Base-by-base conservation (phyloP, 2,797 vertebrate species). In the Bradypus variegatus region DNA sequence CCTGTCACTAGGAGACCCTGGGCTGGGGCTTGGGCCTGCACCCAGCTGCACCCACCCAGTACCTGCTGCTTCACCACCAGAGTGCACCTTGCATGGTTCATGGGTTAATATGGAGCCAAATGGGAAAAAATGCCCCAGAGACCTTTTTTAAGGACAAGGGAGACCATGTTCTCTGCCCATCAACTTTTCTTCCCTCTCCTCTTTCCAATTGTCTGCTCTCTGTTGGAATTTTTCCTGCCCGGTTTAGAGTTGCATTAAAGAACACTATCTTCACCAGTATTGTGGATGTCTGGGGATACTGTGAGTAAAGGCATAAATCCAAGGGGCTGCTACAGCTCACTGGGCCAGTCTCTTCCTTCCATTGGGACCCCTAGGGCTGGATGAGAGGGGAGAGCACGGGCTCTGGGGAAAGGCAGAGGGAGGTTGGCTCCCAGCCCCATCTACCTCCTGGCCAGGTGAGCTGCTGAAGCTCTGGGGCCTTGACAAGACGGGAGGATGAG, bases 1-100 rank as follows among this genome's bases (percentile, higher is more conserved):
- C 19, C 1, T 18, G 29, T 21, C 15, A 13, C 11, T 3, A 14
- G 60, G 62, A 53, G 67, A 15, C 45, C 2, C 2, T 38, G 15
- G 4, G 0, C 38, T 16, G 4, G 3, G 8, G 18, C 27, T 16
- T 12, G 60, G 16, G 64, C 18, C 19, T 4, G 6, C 62, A 45
- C 16, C 8, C 5, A 7, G 4, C 15, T 16, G 2, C 16, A 2
- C 9, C 7, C 7, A 5, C 21, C 23, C 10, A 3, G 5, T 15
- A 7, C n/a, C 53, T 25, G 36, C 12, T 21, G 53, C 36, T 23
- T 6, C 21, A 8, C 38, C 5, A 9, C 38, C 18, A 36, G 8
- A 5, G 29, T 23, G 70, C 2, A 31, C 45, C 33, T 73, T 38
- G 12, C 45, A 13, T 36, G 73, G n/a, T 31, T 84, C 58, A 75